Evolutionary conservation across 2,113 vertebrate species (phyloP).

Genomic region (Oncorhynchus keta): DNA sequence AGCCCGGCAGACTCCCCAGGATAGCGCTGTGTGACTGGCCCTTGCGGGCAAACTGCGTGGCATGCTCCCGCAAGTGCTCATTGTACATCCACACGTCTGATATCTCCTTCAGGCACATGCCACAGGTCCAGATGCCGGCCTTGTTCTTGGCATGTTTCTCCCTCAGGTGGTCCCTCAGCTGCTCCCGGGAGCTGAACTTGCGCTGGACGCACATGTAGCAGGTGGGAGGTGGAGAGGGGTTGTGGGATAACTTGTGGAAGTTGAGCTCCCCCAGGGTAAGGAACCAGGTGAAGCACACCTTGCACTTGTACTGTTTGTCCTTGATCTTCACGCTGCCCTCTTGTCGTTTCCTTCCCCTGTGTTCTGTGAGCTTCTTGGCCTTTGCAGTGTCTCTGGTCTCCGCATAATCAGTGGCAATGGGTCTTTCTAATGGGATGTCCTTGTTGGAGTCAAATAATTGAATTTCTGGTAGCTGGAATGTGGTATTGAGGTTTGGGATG

Average conservation of each 20-base stretch:
- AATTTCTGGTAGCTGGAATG: constrained; percentile 79
- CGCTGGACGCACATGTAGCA: constrained; percentile 99
- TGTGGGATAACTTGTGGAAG: constrained; percentile 93
- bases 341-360: constrained; percentile 64
- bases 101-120: constrained; percentile 96
- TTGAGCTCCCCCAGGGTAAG: constrained; percentile 88
- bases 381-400: constrained; percentile 52
- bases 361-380: constrained; percentile 63
- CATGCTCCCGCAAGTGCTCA: constrained; percentile 92
- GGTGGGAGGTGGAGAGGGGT: constrained; percentile 91
- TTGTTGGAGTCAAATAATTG: constrained; percentile 75
- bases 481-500: constrained; percentile 77
- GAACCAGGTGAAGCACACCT: constrained; percentile 95
- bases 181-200: constrained; percentile 92
- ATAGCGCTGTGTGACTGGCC: constrained; percentile 84
- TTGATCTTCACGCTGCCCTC: constrained; percentile 77
- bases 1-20: constrained; percentile 74
- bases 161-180: constrained; percentile 89
- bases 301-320: constrained; percentile 92
- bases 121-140: constrained; percentile 91
- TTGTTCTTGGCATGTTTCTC: constrained; percentile 92
- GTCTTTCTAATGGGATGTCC: constrained; percentile 59
- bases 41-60: constrained; percentile 88
- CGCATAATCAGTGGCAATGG: constrained; percentile 23
- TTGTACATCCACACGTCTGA: constrained; percentile 98